Evolutionary conservation across 1,140 invertebrate genomes (phyloP), one percentile per base, ranked within the genome.

Genomic region (Hyphantria cunea): DNA sequence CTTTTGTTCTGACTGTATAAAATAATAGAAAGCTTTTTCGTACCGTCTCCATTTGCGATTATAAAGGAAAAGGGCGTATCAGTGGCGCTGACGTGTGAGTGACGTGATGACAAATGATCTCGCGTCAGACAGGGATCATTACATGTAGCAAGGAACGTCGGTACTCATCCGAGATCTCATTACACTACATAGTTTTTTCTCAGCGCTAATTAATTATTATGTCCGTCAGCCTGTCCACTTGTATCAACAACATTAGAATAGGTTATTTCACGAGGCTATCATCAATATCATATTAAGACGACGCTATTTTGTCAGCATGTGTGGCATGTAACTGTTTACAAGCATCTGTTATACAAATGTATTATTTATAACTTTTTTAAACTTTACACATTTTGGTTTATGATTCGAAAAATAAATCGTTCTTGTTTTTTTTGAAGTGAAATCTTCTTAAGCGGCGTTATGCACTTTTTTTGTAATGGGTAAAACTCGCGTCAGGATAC

Each of bases 31-130:
- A 51, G 42, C 37, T 42, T 51, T n/a, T 51, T 50, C 56, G 13
- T 50, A 60, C 47, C 33, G 42, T 48, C 33, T 51, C 7, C 10
- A 60, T 42, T 42, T 64, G 55, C 53, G 64, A 70, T 77, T 76
- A 75, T 72, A 64, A 80, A 68, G 68, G 72, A 65, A 76, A 69
- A 76, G 78, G 82, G 82, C 76, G 84, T 74, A 74, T 65, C 71
- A 72, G 48, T 68, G 72, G 67, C 73, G 76, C 75, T 74, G 80
- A 81, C 78, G 65, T 47, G 61, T 73, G 74, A 77, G 63, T 83
- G 82, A 81, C 76, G 69, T 64, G 74, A 79, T 78, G 82, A 87
- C 82, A 85, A 85, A 87, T 81, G 82, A 80, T 69, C 67, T 44
- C 14, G 47, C 64, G 70, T 72, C 78, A 39, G 67, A 49, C 59